Conservation (phyloP, 2,888 invertebrate genomes). For the Periphyllus acericola region DNA sequence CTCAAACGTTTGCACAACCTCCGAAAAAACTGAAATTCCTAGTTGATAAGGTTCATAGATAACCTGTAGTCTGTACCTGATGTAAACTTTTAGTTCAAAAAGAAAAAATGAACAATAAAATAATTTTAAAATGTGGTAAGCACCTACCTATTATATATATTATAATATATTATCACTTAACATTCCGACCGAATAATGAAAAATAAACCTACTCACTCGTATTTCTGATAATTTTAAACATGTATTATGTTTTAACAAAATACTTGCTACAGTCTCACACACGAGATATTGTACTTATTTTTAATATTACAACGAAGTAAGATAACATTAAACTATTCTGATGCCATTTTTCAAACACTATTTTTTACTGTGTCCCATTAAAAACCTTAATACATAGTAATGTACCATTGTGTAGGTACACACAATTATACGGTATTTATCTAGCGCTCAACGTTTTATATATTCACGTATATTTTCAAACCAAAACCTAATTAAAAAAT, state of each 20-base stretch:
- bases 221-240: too few relatives aligned
- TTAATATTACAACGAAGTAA: background rate
- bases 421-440: background rate
- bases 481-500: background rate
- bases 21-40: too few relatives aligned
- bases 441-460: background rate
- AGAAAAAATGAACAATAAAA: too few relatives aligned
- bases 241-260: too few relatives aligned
- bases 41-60: too few relatives aligned
- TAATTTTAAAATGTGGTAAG: too few relatives aligned
- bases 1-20: too few relatives aligned
- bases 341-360: background rate
- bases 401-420: background rate
- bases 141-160: too few relatives aligned
- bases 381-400: background rate
- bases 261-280: background rate
- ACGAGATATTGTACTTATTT: background rate
- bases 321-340: background rate
- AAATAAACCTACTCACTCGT: too few relatives aligned
- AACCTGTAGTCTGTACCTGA: too few relatives aligned
- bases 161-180: conserved; percentile 1
- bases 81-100: too few relatives aligned
- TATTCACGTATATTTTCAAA: background rate
- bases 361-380: background rate
- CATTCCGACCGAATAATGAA: background rate